phyloP scores from a whole-genome alignment of 1,140 invertebrate genomes.

The Papilio glaucus region DNA sequence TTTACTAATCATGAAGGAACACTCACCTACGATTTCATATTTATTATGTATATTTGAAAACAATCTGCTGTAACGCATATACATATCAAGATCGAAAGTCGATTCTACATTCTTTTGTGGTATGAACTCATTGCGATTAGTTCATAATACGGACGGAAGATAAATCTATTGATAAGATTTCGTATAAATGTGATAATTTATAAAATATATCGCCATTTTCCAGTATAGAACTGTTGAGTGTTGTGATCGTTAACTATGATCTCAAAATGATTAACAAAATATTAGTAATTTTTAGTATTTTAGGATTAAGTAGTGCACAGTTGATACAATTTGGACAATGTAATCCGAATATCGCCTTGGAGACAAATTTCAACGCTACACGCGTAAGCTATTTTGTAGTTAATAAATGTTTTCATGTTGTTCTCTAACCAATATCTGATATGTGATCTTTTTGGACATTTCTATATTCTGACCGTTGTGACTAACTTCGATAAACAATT shows the following conservation, averaged over 20 bases:
- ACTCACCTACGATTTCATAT: not conserved
- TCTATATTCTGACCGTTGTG: too few species aligned
- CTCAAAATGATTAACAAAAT: constrained; percentile 56
- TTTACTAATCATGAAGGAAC: not conserved
- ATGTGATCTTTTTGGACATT: too few species aligned
- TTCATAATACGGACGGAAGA: constrained; percentile 26
- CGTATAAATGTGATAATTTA: constrained; percentile 65
- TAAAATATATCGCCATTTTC: constrained; percentile 54
- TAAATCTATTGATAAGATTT: constrained; percentile 59
- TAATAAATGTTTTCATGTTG: not conserved
- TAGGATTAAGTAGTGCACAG: constrained; percentile 59
- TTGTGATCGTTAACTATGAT: constrained; percentile 58
- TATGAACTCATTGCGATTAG: constrained; percentile 36
- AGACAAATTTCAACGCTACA: constrained; percentile 47
- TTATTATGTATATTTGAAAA: not conserved
- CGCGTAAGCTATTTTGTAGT: constrained; percentile 47
- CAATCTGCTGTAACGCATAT: not conserved
- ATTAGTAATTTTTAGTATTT: constrained; percentile 56
- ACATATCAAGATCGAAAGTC: not conserved
- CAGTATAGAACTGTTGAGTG: constrained; percentile 45
- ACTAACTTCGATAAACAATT: too few species aligned
- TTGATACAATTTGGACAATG: constrained; percentile 65
- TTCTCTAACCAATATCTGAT: too few species aligned
- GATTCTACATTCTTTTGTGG: constrained; percentile 19
- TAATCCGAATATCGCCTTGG: constrained; percentile 48